Conservation (phyloP, 2,888 invertebrate genomes). For the Agapetus fuscipes region DNA sequence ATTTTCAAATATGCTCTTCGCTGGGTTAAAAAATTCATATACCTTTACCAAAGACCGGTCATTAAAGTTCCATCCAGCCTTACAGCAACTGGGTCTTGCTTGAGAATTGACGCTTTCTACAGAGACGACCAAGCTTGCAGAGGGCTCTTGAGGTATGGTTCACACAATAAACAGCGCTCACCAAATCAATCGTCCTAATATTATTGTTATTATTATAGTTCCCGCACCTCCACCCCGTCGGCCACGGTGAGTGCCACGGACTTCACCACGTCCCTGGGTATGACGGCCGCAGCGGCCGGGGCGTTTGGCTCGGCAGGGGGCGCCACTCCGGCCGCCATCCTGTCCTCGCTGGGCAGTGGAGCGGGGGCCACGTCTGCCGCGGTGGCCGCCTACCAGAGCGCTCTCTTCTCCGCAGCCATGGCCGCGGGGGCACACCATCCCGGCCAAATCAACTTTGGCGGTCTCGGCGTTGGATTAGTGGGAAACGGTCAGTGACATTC, state of each 20-base stretch:
- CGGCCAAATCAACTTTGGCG: constrained; percentile 25
- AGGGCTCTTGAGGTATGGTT: no score
- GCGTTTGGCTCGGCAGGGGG: constrained; percentile 2
- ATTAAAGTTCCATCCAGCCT: no score
- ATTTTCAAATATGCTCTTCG: no score
- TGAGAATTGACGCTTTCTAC: no score
- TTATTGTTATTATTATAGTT: constrained; percentile 11
- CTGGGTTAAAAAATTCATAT: no score
- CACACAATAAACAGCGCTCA: no score
- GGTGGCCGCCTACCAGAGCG: constrained; percentile 45
- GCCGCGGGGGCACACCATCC: constrained; percentile 33
- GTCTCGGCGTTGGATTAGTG: constrained; percentile 17
- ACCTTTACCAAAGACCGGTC: no score
- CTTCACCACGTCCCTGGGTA: constrained; percentile 12
- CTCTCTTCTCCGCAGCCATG: constrained; percentile 42
- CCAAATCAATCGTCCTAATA: no score
- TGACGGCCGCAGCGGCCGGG: constrained; percentile 9
- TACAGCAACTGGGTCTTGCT: no score
- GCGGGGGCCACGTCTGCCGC: constrained; percentile 24
- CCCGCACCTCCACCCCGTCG: constrained; percentile 20
- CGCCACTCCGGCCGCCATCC: constrained; percentile 27
- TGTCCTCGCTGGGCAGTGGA: constrained; percentile 37
- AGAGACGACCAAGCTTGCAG: no score
- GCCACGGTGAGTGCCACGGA: constrained; percentile 10
- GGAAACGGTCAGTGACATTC: constrained; percentile 18